phyloP scores from a whole-genome alignment of 1,140 invertebrate genomes.

The Drosophila kikkawai region DNA sequence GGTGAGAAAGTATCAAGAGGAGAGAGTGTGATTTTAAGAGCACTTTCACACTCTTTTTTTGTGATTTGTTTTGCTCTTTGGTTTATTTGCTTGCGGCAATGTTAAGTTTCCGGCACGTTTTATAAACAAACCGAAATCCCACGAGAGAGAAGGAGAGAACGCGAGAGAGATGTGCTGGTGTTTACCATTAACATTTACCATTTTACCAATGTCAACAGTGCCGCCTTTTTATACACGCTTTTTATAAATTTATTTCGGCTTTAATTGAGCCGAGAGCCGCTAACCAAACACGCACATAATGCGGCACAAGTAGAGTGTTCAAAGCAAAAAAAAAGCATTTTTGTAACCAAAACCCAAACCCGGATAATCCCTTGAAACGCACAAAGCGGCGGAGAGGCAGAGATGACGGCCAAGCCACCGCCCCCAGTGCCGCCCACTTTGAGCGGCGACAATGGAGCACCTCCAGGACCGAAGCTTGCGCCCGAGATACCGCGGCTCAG shows the following conservation, averaged over 20 bases:
- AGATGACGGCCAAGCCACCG: slow-evolving; percentile 72
- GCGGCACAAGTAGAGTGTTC: slow-evolving; percentile 53
- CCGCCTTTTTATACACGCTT: slow-evolving; percentile 46
- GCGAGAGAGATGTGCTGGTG: slow-evolving; percentile 21
- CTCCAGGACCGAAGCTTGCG: slow-evolving; percentile 62
- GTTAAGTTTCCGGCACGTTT: slow-evolving; percentile 80
- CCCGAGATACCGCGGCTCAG: slow-evolving; percentile 81
- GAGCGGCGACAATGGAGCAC: slow-evolving; percentile 40
- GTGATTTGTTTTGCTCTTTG: slow-evolving; percentile 39
- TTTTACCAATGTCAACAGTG: slow-evolving; percentile 72
- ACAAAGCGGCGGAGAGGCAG: slow-evolving; percentile 46
- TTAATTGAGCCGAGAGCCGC: slow-evolving; percentile 43
- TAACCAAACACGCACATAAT: slow-evolving; percentile 38
- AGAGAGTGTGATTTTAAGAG: slow-evolving; percentile 19
- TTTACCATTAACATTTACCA: slow-evolving; percentile 61
- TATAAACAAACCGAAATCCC: slow-evolving; percentile 77
- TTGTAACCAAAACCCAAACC: slow-evolving; percentile 9
- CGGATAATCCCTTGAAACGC: slow-evolving; percentile 35
- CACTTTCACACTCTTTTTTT: slow-evolving; percentile 22
- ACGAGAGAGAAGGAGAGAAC: slow-evolving; percentile 2
- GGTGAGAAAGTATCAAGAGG: slow-evolving; percentile 1
- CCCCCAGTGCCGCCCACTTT: slow-evolving; percentile 62
- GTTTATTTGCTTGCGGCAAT: slow-evolving; percentile 61
- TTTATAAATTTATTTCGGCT: slow-evolving; percentile 26
- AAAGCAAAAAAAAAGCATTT: slow-evolving; percentile 14